A percentile compares a stretch with the other conserved stretches of the same genome.
Conservation (phyloP, 1,140 invertebrate species). For the Leptinotarsa defecta region DNA sequence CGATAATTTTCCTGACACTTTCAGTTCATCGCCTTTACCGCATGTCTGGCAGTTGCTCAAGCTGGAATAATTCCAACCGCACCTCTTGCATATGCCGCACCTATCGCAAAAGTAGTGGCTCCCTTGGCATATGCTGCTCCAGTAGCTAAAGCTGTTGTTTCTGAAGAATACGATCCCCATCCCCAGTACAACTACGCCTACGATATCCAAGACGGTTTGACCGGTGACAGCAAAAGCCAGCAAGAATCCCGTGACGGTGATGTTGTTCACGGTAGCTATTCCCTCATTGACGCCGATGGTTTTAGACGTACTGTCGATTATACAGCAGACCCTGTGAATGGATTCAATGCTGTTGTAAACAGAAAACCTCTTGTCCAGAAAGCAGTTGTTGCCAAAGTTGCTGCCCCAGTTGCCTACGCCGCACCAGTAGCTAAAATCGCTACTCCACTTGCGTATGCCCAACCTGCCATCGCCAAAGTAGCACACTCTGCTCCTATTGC, state of each 20-base stretch:
- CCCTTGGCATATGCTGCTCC: constrained; percentile 23
- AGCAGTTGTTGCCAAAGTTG: constrained; percentile 34
- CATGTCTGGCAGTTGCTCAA: constrained; percentile 26
- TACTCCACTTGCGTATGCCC: constrained; percentile 29
- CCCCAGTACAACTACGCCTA: constrained; percentile 64
- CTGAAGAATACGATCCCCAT: constrained; percentile 63
- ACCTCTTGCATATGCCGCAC: constrained; percentile 55
- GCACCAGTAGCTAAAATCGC: constrained; percentile 20
- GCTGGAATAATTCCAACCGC: constrained; percentile 41
- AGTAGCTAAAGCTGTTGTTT: constrained; percentile 17
- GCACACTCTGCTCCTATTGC: constrained; percentile 27
- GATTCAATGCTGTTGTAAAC: constrained; percentile 60
- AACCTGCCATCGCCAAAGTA: constrained; percentile 23
- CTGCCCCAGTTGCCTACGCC: constrained; percentile 42
- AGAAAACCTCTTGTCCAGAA: constrained; percentile 46
- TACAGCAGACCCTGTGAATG: constrained; percentile 64
- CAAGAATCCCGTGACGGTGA: constrained; percentile 65
- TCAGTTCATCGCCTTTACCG: constrained; percentile 28
- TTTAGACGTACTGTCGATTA: constrained; percentile 64
- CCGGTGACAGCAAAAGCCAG: constrained; percentile 65
- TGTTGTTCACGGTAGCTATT: constrained; percentile 69
- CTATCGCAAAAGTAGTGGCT: constrained; percentile 9
- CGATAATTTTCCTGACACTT: neutral
- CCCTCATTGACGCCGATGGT: constrained; percentile 69
- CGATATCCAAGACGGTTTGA: constrained; percentile 63